Base-by-base conservation (phyloP, 2,888 invertebrate genomes). In the Hyppa rectilinea region DNA sequence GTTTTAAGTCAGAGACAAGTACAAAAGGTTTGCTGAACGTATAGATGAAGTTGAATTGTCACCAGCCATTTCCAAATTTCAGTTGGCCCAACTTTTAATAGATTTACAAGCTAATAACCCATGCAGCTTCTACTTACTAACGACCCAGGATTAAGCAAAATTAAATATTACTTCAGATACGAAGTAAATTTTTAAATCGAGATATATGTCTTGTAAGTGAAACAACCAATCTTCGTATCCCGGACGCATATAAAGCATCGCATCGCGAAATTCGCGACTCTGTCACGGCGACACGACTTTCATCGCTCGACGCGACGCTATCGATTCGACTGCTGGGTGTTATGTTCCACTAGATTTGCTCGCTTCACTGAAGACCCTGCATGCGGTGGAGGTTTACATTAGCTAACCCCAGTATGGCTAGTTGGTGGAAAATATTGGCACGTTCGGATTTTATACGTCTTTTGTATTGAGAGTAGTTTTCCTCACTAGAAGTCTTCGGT, bases 291-390 rank as follows among this genome's bases (percentile, higher is more conserved):
- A 61, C 63, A 52, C 58, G 59, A 31, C 49, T 80, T 50, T n/a
- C 45, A 43, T 58, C 38, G 29, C 36, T 38, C 17, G 52, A 47
- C 59, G 26, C 47, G 52, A 50, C 50, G 17, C 23, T 58, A 78
- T 78, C 78, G 78, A 81, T 81, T 70, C 43, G 17, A 38, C 59
- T 72, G 29, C 50, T 45, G 81, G 49, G 43, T 81, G 81, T 77
- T 77, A 77, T 77, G 81, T 64, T 59, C 63, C 38, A 70, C 34
- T 75, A 61, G 58, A 61, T 69, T 70, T 69, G 52, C 58, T 34
- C 52, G 69, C 69, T 68, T 58, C 69, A 59, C 36, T 29, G 49
- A 43, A 29, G 81, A 68, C 7, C 38, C 26, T 68, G 40, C 76
- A 52, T 73, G 47, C 36, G 43, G 23, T 5, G 40, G 26, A 60